Evolutionary conservation across 2,888 invertebrate species (phyloP), one percentile per base, ranked within the genome.

Genomic region (Himalopsyche japonica): DNA sequence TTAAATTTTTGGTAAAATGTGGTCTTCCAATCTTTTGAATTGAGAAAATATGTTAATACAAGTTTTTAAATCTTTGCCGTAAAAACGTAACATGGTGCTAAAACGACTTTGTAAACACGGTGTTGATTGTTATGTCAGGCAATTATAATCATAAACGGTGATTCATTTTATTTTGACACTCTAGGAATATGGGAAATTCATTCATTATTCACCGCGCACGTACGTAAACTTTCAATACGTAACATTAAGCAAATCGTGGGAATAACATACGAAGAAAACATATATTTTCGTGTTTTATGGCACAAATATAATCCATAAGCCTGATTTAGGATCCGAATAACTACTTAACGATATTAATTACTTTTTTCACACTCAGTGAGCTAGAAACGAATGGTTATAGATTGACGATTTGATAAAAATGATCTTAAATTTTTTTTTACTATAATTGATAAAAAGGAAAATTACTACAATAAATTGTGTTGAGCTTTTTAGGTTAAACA

Each of bases 151-250:
- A 70, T 12, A 70, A 30, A 30, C 70, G 70, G 27, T 70, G 70
- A 70, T 70, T 70, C 70, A 70, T 70, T 70, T 70, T 70, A 70
- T 70, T 70, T 70, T 70, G 70, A 70, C 70, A 70, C 70, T 70
- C 10, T 30, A 27, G 70, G 70, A 27, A 70, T 30, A 70, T 70
- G 70, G 70, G 70, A 70, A 70, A 70, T 70, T 70, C 70, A 70
- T 70, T 70, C 27, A 30, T 70, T 20, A n/a, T n/a, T n/a, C n/a
- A n/a, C n/a, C n/a, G n/a, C 27, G 15, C 27, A 24, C 70, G 24
- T 70, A 70, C 70, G 27, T 70, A 30, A 70, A 24, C 70, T 70
- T 70, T 70, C 70, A 70, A 70, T 70, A 27, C 20, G 70, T 12
- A 24, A 20, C 24, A 30, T 70, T 27, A 27, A 15, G 30, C 1